Percentiles rank a stretch among this genome's conserved stretches.
phyloP scores from a whole-genome alignment of 1,140 invertebrate species.

The Saccostrea echinata region DNA sequence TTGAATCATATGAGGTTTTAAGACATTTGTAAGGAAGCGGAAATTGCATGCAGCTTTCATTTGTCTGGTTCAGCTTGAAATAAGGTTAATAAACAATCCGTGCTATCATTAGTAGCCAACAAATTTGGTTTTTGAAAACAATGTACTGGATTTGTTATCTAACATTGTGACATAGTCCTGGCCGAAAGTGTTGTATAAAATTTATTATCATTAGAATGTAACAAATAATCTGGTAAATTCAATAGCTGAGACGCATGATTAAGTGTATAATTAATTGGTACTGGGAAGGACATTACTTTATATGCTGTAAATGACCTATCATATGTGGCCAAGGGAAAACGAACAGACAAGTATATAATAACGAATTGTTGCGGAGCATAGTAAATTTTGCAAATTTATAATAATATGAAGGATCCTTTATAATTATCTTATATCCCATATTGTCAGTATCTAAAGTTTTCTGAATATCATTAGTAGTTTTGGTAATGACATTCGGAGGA shows the following conservation, averaged over 20 bases:
- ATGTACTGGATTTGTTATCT: neutral
- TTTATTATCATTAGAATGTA: too few relatives aligned
- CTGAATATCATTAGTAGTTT: neutral
- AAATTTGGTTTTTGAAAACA: too few relatives aligned
- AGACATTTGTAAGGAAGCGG: neutral
- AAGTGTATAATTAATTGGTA: too few relatives aligned
- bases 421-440: neutral
- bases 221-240: too few relatives aligned
- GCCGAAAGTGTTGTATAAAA: too few relatives aligned
- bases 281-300: too few relatives aligned
- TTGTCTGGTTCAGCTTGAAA: neutral
- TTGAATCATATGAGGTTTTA: slow-evolving; percentile 15
- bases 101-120: too few relatives aligned
- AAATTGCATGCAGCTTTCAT: neutral
- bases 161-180: neutral
- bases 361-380: neutral
- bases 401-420: neutral
- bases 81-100: neutral
- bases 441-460: neutral
- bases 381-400: neutral
- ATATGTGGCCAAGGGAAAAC: too few relatives aligned
- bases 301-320: too few relatives aligned
- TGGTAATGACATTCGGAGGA: too few relatives aligned
- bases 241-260: too few relatives aligned
- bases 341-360: neutral